These are phyloP conservation scores for Abramis brama DNA, from an alignment of 2,113 vertebrate genomes.

Conservation along the genomic window DNA sequence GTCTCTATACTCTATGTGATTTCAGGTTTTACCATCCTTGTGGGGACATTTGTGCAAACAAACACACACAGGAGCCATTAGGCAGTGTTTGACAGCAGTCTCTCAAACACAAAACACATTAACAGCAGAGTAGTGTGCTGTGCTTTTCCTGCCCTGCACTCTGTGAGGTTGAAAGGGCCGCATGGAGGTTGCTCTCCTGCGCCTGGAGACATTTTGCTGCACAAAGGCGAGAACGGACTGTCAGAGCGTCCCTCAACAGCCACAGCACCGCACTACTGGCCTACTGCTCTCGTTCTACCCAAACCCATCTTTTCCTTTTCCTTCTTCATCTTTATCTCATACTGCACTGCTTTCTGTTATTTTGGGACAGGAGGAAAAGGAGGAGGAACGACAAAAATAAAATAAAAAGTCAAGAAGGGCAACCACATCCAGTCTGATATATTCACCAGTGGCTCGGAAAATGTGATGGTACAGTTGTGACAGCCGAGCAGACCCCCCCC, in stretches of 20 bases:
- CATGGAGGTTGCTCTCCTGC: conserved; percentile 56
- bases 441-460: conserved; percentile 99
- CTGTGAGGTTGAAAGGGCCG: conserved; percentile 65
- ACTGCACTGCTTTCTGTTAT: conserved; percentile 61
- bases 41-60: conserved; percentile 48
- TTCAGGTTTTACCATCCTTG: conserved; percentile 9
- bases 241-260: conserved; percentile 47
- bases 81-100: conserved; percentile 52
- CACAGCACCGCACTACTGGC: conserved; percentile 44
- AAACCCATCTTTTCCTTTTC: conserved; percentile 43
- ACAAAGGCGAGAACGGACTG: conserved; percentile 72
- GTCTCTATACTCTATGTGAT: not conserved
- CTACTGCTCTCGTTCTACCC: not conserved
- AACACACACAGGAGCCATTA: conserved; percentile 58
- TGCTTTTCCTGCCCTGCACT: conserved; percentile 70
- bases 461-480: conserved; percentile 91
- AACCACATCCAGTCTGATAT: conserved; percentile 98
- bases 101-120: conserved; percentile 38
- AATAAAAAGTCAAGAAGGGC: conserved; percentile 85
- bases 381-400: conserved; percentile 56
- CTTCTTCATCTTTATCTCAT: conserved; percentile 51
- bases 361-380: conserved; percentile 63
- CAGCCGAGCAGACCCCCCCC: conserved; percentile 78
- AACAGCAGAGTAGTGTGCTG: conserved; percentile 61
- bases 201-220: conserved; percentile 74